A percentile compares a stretch with the other conserved stretches of the same genome.
Conservation (phyloP, 2,113 vertebrate genomes). For the Camelus dromedarius region DNA sequence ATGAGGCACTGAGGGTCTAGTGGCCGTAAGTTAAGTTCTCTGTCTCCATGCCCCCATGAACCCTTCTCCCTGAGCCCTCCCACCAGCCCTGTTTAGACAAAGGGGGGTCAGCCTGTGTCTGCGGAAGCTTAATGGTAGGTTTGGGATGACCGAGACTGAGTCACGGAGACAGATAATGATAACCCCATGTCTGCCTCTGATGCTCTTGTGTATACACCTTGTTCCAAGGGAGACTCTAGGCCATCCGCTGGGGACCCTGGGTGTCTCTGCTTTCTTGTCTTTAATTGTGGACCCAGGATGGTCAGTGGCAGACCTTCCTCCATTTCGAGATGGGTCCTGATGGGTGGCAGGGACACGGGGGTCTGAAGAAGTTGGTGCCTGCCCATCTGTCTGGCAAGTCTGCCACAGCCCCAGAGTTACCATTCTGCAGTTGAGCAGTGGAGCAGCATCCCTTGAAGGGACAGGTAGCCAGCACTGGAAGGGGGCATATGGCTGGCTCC, state of each 20-base stretch:
- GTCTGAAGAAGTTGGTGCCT: not conserved
- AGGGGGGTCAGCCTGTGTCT: not conserved
- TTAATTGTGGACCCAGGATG: not conserved
- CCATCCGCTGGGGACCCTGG: not conserved
- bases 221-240: not conserved
- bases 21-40: not conserved
- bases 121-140: conserved; percentile 77
- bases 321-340: not conserved
- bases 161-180: conserved; percentile 80
- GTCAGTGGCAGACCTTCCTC: not conserved
- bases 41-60: not conserved
- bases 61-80: not conserved
- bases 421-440: not conserved
- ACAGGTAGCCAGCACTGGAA: not conserved
- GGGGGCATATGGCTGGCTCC: not conserved
- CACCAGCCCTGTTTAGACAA: conserved; percentile 33
- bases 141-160: conserved; percentile 51
- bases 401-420: not conserved
- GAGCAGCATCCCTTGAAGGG: not conserved
- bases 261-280: not conserved
- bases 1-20: not conserved
- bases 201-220: not conserved
- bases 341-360: not conserved
- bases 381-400: not conserved
- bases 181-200: not conserved